Evolutionary conservation across 2,797 vertebrate species (phyloP), one percentile per base, ranked within the genome.

Genomic region (Siniperca undulata): DNA sequence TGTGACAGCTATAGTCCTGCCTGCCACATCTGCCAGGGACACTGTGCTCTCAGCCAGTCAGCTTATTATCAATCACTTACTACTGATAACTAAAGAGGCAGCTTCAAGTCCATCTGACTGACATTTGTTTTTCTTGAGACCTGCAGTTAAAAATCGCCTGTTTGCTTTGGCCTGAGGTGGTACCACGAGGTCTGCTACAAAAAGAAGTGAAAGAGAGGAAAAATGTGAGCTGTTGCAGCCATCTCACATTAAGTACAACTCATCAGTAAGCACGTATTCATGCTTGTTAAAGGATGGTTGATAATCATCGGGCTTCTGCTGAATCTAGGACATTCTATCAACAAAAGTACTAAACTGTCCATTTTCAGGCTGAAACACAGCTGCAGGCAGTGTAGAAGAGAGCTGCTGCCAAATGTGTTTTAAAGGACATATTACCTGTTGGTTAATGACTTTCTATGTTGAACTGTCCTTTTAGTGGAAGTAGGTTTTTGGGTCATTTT

Each of bases 401-500:
- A 88, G 78, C 34, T 5, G 10, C 70, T 56, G 74, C 78, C 60
- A 72, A 76, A 19, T 88, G 60, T 83, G 74, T 74, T 93, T 88
- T 91, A 89, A 92, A 93, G 77, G 87, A 91, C 88, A 58, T 79
- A 67, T 90, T 92, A 95, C 93, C 92, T 95, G 93, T 91, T 84
- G 81, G 90, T 91, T 96, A 94, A 94, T 92, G 87, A 92, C 90
- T 92, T 93, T 92, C 89, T 91, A 64, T 89, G 86, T 88, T 88
- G 83, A 86, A 92, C 86, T 90, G 77, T 88, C 91, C 80, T 89
- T 92, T 90, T 71, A 82, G 70, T 67, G 72, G 78, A 95, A 95
- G 83, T 94, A 88, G 95, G 94, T 95, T 95, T 94, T 91, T 90
- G 86, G 95, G 94, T 93, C 93, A 86, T 93, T 93, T 90, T 90